Evolutionary conservation across 2,113 vertebrate genomes (phyloP).

Genomic region (Oostethus manadensis): DNA sequence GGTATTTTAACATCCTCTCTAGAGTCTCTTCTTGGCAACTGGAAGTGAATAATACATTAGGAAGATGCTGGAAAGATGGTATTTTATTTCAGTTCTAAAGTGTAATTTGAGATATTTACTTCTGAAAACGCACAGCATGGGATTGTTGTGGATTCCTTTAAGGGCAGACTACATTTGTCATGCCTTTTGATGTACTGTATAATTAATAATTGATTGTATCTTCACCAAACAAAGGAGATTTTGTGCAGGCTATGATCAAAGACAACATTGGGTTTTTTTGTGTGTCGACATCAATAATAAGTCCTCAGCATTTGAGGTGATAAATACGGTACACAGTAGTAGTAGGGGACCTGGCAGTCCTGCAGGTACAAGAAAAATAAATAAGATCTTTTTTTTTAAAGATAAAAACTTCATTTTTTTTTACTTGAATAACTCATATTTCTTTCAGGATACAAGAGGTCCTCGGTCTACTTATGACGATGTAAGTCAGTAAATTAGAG

Average conservation of each 20-base stretch:
- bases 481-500: too few species aligned
- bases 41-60: conserved; percentile 71
- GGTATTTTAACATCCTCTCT: conserved; percentile 70
- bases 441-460: too few species aligned
- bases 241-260: conserved; percentile 30
- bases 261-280: conserved; percentile 27
- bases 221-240: conserved; percentile 16
- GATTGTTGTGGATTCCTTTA: conserved; percentile 46
- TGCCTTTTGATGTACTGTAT: conserved; percentile 53
- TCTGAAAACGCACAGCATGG: conserved; percentile 41
- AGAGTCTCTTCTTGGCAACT: conserved; percentile 67
- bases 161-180: conserved; percentile 28
- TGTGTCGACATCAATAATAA: conserved; percentile 44
- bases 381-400: neutral
- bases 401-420: neutral
- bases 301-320: conserved; percentile 42
- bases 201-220: conserved; percentile 50
- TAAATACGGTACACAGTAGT: conserved; percentile 42
- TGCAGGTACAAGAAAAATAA: neutral
- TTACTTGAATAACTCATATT: too few species aligned
- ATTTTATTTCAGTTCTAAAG: conserved; percentile 63
- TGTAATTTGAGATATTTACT: conserved; percentile 62
- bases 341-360: conserved; percentile 6
- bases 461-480: too few species aligned
- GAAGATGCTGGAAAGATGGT: conserved; percentile 61